Evolutionary conservation across 2,888 invertebrate species (phyloP).

Genomic region (Eulithis testata): DNA sequence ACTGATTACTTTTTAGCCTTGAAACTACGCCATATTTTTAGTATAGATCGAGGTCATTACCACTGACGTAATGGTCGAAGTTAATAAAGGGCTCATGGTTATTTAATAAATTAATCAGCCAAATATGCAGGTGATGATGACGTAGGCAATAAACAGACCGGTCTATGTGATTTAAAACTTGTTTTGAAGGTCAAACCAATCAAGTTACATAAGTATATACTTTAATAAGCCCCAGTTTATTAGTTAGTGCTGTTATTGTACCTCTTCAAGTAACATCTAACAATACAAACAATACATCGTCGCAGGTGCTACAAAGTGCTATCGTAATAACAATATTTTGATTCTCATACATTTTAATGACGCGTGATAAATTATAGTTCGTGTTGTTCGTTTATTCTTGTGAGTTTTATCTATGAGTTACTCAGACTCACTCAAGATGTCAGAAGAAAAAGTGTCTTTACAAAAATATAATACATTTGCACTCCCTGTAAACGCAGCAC

Average conservation of each 20-base stretch:
- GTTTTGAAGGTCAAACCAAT: conserved; percentile 8
- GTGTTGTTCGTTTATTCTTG: not conserved
- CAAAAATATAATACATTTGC: conserved; percentile 27
- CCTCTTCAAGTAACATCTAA: not conserved
- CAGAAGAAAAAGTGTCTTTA: conserved; percentile 7
- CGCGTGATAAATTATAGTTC: not conserved
- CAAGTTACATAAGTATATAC: not conserved
- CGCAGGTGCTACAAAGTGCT: conserved; percentile 8
- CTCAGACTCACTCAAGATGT: conserved; percentile 6
- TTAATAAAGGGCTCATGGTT: not conserved
- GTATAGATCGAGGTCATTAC: conserved; percentile 1
- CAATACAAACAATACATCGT: conserved; percentile 6
- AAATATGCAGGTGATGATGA: conserved; percentile 4
- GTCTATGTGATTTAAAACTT: conserved; percentile 4
- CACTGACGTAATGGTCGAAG: not conserved
- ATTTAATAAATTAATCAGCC: not conserved
- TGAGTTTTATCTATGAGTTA: not conserved
- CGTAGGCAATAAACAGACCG: conserved; percentile 4
- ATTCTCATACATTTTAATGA: conserved; percentile 2
- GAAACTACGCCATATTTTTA: not conserved
- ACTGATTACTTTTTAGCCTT: not conserved
- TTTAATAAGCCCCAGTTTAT: not conserved
- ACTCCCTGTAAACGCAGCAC: conserved; percentile 14
- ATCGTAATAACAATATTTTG: not conserved
- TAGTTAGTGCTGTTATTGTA: conserved; percentile 2